Base-by-base conservation (phyloP, 2,113 vertebrate genomes). In the Nesogale talazaci region DNA sequence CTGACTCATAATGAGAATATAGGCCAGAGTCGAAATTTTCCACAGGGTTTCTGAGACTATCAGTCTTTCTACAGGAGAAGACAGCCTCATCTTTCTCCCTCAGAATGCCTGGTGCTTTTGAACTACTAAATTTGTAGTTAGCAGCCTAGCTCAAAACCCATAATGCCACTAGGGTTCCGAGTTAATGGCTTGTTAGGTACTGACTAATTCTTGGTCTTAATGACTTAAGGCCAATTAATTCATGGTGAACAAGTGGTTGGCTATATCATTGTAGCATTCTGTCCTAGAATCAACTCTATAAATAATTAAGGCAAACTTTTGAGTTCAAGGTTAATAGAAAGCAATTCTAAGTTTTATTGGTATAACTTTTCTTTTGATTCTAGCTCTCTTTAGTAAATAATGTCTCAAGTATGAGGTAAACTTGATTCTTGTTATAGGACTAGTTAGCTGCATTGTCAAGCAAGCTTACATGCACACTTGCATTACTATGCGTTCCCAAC, bases 291-390 rank as follows among this genome's bases (percentile, higher is more conserved):
- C 14, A 7, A 27, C 34, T 75, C 63, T 63, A 85, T 17, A 42
- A 10, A 88, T 52, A 2, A 86, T 93, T 36, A 86, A 59, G 46
- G 59, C 59, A 91, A 74, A 86, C 22, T 84, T 93, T 63, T 42
- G 23, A 72, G 23, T 79, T 94, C 40, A 40, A 72, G 23, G 63
- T 57, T 78, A 65, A 76, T 52, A 12, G 3, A 46, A 80, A 80
- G 27, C 5, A 86, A 34, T 42, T 63, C 86, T 52, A 76, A 81
- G 70, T 95, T 31, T 52, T 76, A 83, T 34, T 22, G 10, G 0
- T 87, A 29, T 69, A 31, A 84, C 20, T 82, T 89, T 56, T 78
- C 22, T 77, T 59, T 42, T 65, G 69, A 22, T 65, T 82, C 12
- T 19, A 27, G 20, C 31, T 63, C 85, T 65, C 46, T 69, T 88